Evolutionary conservation across 1,140 invertebrate genomes (phyloP).

Genomic region (Subanguina moxae): DNA sequence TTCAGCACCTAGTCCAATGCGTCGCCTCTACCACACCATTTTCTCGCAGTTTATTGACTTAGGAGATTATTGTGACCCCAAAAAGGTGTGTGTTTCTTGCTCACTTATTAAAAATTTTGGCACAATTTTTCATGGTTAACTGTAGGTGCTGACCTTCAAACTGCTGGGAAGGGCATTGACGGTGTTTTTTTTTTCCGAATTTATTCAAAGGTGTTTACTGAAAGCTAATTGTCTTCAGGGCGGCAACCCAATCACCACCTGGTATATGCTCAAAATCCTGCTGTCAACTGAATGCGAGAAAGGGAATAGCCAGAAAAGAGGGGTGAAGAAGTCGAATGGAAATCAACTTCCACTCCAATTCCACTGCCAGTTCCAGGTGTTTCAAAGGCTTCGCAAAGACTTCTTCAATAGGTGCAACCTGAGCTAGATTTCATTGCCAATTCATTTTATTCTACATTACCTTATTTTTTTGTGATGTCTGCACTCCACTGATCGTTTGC

Average conservation of each 20-base stretch:
- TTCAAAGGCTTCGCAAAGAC: not conserved
- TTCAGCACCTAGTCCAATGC: conserved; percentile 1
- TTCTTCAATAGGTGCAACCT: conserved; percentile 1
- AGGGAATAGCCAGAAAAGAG: not conserved
- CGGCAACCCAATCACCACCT: conserved; percentile 2
- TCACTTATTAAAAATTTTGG: not conserved
- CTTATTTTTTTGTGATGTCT: too few species aligned
- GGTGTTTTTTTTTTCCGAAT: not conserved
- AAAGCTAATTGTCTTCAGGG: not conserved
- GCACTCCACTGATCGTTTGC: too few species aligned
- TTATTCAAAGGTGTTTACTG: not conserved
- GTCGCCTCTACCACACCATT: not conserved
- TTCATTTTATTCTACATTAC: too few species aligned
- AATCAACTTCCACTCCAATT: not conserved
- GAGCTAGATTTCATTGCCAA: not conserved
- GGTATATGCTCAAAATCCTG: not conserved
- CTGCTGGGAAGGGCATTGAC: not conserved
- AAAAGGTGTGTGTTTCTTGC: not conserved
- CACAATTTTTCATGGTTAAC: not conserved
- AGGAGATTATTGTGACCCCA: not conserved
- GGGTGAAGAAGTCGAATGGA: not conserved
- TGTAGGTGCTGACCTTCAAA: not conserved
- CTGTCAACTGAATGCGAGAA: not conserved
- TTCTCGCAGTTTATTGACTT: not conserved
- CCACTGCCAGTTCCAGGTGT: not conserved